Evolutionary conservation across 30 jellyfish, hydroid and myxozoan genomes (phyloP), one percentile per base, ranked within the genome.

Genomic region (Pseudorhiza aurosa): DNA sequence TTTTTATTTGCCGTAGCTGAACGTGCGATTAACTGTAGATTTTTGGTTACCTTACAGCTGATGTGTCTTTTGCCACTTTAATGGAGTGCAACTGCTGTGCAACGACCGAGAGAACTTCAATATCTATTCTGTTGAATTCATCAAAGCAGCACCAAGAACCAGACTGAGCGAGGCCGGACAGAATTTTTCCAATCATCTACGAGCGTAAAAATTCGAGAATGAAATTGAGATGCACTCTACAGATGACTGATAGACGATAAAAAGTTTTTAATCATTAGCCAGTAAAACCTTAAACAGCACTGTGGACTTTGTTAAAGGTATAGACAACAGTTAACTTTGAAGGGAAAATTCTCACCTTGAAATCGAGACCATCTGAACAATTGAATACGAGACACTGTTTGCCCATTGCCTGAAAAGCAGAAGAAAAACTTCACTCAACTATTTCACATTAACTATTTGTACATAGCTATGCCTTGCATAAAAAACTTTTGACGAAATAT

Each of bases 81-180:
- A 89, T 64, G 62, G 84, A 58, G 53, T 74, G 90, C 14, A 89
- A 85, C 58, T 89, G 95, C 73, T 89, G 97, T n/a, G 97, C 97
- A 64, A 89, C 90, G 42, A 89, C 97, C 2, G 97, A 89, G 31
- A 89, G 92, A 8, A 89, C 97, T 56, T 89, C 97, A 68, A 87
- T 60, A 58, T 89, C 97, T 6, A 89, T 81, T 36, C 97, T 58
- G 68, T 89, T 89, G 82, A 89, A 89, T 71, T 89, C 97, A 46
- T 89, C 97, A 55, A 89, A 82, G 40, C 97, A 89, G 42, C 97
- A 89, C 97, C 97, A 89, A 9, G 95, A 81, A 37, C 97, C 97
- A 37, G 97, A 81, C 68, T 89, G 97, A 4, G 97, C 88, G 5
- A 89, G 74, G 45, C 97, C 97, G 24, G 90, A 82, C 15, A 89